Percentiles rank a stretch among this genome's conserved stretches.
phyloP scores from a whole-genome alignment of 1,140 invertebrate genomes.

The Ruditapes philippinarum region DNA sequence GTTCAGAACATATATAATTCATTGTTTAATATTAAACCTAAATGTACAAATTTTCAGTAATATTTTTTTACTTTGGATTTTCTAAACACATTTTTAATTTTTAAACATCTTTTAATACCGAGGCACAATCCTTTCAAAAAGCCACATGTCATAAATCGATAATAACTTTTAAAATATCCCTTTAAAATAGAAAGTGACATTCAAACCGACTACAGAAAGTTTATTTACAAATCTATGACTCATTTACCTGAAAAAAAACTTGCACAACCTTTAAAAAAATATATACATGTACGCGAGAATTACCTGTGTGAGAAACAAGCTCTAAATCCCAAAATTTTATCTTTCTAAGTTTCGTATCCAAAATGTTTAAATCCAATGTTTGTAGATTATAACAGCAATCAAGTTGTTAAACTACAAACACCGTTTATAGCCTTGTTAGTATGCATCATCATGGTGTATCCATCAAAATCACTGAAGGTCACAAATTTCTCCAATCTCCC shows the following conservation, averaged over 20 bases:
- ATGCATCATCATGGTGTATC: conserved; percentile 11
- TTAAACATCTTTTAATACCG: too few relatives aligned
- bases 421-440: neutral
- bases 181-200: too few relatives aligned
- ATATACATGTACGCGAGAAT: neutral
- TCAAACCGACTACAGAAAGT: neutral
- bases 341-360: neutral
- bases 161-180: too few relatives aligned
- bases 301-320: neutral
- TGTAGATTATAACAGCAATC: neutral
- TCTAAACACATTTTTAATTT: too few relatives aligned
- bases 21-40: too few relatives aligned
- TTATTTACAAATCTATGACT: neutral
- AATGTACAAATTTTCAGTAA: too few relatives aligned
- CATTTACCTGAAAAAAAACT: neutral
- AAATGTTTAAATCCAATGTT: conserved; percentile 7
- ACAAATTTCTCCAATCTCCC: neutral
- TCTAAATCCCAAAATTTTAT: neutral
- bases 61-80: too few relatives aligned
- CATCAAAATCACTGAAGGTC: neutral
- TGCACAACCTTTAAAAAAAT: too few relatives aligned
- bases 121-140: too few relatives aligned
- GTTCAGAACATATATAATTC: too few relatives aligned
- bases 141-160: too few relatives aligned
- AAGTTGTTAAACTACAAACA: neutral